Conservation (phyloP, 2,113 vertebrate species). For the Mungos mungo region DNA sequence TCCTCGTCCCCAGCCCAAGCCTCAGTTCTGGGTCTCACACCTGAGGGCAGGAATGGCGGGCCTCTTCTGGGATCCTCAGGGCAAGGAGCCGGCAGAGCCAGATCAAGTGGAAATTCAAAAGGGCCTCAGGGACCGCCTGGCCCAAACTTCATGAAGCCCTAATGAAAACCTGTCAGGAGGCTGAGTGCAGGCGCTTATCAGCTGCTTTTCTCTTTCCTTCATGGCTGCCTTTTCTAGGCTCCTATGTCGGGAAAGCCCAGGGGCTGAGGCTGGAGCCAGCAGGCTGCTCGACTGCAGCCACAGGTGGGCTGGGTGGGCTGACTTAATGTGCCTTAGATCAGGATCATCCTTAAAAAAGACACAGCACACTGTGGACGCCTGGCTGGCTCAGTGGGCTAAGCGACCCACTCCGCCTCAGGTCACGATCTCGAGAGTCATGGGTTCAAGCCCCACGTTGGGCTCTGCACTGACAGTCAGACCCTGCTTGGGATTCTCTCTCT, state of each 20-base stretch:
- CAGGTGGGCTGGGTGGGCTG: no score
- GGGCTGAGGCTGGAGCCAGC: not conserved
- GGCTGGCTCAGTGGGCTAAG: no score
- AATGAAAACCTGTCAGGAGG: conserved; percentile 35
- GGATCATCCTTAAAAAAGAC: not conserved
- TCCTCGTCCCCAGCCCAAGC: not conserved
- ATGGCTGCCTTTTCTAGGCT: not conserved
- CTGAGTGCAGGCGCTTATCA: not conserved
- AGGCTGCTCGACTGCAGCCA: not conserved
- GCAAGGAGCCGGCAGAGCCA: not conserved
- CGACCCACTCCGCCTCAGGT: no score
- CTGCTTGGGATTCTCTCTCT: no score
- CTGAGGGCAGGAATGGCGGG: not conserved
- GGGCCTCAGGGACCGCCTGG: not conserved
- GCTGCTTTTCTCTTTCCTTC: not conserved
- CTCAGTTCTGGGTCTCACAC: not conserved
- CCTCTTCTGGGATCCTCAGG: not conserved
- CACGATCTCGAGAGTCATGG: no score
- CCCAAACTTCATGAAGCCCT: conserved; percentile 52
- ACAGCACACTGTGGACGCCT: not conserved
- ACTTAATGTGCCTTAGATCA: not conserved
- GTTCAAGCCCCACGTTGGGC: no score
- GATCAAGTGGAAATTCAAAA: conserved; percentile 56
- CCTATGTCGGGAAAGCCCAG: not conserved
- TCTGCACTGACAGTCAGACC: no score